These are phyloP conservation scores for Hermodice carunculata DNA, from an alignment of 2,888 invertebrate species.

Conservation along the genomic window DNA sequence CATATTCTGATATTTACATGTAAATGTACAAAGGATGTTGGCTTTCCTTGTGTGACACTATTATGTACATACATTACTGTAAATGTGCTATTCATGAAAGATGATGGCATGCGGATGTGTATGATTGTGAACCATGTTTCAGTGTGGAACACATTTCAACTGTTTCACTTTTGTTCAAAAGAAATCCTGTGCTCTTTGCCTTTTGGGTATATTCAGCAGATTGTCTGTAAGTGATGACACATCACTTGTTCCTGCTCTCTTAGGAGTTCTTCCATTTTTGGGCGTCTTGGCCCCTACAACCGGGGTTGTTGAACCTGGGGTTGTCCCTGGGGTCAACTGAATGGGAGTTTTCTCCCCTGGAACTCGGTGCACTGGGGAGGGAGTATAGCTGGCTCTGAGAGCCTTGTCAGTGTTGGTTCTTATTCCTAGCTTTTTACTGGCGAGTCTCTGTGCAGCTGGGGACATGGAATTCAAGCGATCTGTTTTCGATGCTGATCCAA, in stretches of 20 bases:
- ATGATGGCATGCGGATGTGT: too few relatives aligned
- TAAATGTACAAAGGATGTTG: too few relatives aligned
- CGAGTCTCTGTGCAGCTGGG: constrained; percentile 91
- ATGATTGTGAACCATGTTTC: too few relatives aligned
- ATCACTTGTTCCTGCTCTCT: constrained; percentile 67
- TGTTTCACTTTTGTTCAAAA: too few relatives aligned
- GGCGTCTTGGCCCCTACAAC: background rate
- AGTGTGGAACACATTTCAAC: too few relatives aligned
- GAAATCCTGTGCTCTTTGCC: too few relatives aligned
- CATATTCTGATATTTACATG: too few relatives aligned
- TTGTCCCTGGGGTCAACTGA: constrained; percentile 15
- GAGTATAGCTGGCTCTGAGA: constrained; percentile 74
- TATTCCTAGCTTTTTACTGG: constrained; percentile 80
- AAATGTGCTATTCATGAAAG: too few relatives aligned
- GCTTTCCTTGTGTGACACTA: too few relatives aligned
- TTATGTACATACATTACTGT: too few relatives aligned
- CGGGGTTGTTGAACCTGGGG: constrained; percentile 37
- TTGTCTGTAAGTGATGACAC: constrained; percentile 81
- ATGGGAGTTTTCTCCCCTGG: constrained; percentile 52
- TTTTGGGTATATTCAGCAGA: constrained; percentile 76
- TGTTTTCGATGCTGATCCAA: constrained; percentile 71
- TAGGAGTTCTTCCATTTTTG: constrained; percentile 56
- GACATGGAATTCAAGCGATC: constrained; percentile 93
- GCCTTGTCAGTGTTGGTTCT: constrained; percentile 73
- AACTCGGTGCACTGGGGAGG: constrained; percentile 69